Conservation (phyloP, 2,113 vertebrate genomes). For the Melanerpes aurifrons region DNA sequence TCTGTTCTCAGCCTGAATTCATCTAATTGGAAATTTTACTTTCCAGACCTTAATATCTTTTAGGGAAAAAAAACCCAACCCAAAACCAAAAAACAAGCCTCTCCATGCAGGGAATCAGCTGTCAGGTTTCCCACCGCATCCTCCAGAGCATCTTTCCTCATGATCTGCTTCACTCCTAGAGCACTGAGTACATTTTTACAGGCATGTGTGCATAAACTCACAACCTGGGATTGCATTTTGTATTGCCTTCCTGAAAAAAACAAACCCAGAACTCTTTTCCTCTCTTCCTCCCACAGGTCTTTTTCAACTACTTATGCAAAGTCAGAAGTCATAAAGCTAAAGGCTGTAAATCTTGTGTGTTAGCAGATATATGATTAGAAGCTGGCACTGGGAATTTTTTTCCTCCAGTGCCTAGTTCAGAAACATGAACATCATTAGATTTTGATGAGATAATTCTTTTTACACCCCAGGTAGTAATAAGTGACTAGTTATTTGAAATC, state of each 20-base stretch:
- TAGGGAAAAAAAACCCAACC: too few relatives aligned
- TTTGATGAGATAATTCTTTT: slow-evolving; percentile 21
- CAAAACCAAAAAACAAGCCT: not conserved
- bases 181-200: not conserved
- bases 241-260: not conserved
- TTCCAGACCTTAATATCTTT: slow-evolving; percentile 39
- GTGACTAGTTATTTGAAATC: not conserved
- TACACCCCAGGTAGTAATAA: not conserved
- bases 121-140: not conserved
- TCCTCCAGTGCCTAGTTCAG: not conserved
- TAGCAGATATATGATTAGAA: not conserved
- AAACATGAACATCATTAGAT: not conserved
- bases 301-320: not conserved
- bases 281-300: not conserved
- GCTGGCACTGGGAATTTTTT: not conserved
- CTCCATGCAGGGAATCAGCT: not conserved
- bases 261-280: not conserved
- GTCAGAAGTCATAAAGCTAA: not conserved
- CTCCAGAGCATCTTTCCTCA: not conserved
- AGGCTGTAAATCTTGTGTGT: not conserved
- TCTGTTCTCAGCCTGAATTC: not conserved
- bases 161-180: not conserved
- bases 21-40: slow-evolving; percentile 9
- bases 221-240: not conserved
- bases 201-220: not conserved